Conservation (phyloP, 2,888 invertebrate genomes). For the Tuta absoluta region DNA sequence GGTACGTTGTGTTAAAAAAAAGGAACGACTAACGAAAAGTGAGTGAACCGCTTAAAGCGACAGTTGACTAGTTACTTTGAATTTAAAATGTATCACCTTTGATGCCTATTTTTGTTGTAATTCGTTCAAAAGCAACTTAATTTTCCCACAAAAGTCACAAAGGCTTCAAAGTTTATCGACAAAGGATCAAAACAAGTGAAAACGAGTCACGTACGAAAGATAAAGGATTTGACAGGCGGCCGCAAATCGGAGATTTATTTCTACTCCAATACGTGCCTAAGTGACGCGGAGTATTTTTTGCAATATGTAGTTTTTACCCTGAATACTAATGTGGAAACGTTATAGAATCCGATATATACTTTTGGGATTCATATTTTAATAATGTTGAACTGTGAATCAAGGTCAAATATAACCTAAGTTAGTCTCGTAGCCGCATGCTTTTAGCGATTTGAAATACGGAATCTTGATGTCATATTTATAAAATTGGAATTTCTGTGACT, state of each 20-base stretch:
- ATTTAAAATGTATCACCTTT: no score
- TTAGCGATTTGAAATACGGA: no score
- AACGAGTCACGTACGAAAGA: constrained; percentile 11
- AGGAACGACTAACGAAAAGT: no score
- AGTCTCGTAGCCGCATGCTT: no score
- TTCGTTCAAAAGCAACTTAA: background rate
- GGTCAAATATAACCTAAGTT: no score
- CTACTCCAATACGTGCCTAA: constrained; percentile 9
- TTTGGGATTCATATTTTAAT: background rate
- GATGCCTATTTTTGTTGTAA: background rate
- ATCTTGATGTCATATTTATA: no score
- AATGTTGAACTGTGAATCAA: background rate
- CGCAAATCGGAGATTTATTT: constrained; percentile 12
- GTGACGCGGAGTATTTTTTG: background rate
- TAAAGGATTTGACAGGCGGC: constrained; percentile 15
- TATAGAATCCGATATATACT: no score
- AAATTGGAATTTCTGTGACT: no score
- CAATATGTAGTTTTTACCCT: constrained; percentile 2
- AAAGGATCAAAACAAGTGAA: background rate
- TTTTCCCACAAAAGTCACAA: background rate
- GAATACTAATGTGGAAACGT: background rate
- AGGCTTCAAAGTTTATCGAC: background rate
- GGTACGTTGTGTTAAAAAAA: no score
- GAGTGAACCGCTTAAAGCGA: no score
- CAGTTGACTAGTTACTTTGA: no score